Conservation (phyloP, 2,113 vertebrate species). For the Xerus inauris region DNA sequence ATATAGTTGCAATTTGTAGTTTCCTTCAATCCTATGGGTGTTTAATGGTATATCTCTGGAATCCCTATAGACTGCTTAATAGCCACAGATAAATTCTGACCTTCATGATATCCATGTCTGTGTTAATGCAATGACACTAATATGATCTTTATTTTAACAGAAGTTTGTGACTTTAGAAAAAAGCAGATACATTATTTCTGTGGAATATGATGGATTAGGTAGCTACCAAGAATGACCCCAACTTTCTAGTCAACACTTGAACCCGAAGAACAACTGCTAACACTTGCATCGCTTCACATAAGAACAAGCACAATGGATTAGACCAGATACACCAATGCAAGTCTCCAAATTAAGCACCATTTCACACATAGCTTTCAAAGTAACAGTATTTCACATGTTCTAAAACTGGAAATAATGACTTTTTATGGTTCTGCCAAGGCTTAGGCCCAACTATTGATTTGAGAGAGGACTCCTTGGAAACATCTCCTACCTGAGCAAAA, state of each 20-base stretch:
- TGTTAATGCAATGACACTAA: background rate
- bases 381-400: constrained; percentile 3
- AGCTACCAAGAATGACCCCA: background rate
- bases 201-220: background rate
- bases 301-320: background rate
- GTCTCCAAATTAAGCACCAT: background rate
- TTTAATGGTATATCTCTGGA: background rate
- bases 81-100: background rate
- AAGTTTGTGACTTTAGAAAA: background rate
- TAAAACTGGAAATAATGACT: background rate
- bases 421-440: background rate
- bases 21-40: background rate
- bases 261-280: background rate
- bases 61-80: background rate
- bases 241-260: background rate
- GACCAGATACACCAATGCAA: background rate
- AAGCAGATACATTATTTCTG: background rate
- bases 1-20: background rate
- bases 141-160: background rate
- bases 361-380: background rate
- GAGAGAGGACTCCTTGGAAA: background rate
- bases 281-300: background rate
- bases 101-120: background rate
- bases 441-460: background rate
- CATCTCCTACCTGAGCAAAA: background rate